phyloP scores from a whole-genome alignment of 1,140 invertebrate species.

The Drosophila navojoa region DNA sequence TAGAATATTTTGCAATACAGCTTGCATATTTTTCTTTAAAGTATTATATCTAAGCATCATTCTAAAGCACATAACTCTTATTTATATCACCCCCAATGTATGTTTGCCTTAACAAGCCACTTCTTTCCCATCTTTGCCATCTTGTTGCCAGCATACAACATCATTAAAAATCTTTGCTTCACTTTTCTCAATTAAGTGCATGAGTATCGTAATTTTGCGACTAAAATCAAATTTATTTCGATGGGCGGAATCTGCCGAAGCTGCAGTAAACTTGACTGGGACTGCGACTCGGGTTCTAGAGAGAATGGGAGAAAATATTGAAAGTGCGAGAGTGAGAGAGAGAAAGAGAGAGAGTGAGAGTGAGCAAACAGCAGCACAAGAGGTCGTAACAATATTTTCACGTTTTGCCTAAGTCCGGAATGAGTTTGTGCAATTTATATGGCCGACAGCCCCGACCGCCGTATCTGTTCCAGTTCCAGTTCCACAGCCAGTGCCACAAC shows the following conservation, averaged over 20 bases:
- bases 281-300: too few species aligned
- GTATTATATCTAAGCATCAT: too few species aligned
- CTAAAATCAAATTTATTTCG: slow-evolving; percentile 77
- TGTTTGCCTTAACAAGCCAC: background rate
- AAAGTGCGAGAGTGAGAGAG: too few species aligned
- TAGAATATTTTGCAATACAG: too few species aligned
- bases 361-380: slow-evolving; percentile 31
- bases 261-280: slow-evolving; percentile 24
- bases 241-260: slow-evolving; percentile 52
- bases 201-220: slow-evolving; percentile 68
- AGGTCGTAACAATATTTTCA: slow-evolving; percentile 82
- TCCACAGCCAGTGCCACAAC: background rate
- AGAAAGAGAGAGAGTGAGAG: background rate
- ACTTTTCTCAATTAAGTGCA: slow-evolving; percentile 75
- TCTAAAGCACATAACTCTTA: background rate
- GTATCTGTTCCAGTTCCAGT: slow-evolving; percentile 8
- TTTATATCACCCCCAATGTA: background rate
- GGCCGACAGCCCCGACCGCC: slow-evolving; percentile 19
- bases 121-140: slow-evolving; percentile 2
- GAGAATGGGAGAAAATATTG: background rate
- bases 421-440: slow-evolving; percentile 80
- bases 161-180: slow-evolving; percentile 74
- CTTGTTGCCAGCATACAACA: slow-evolving; percentile 55
- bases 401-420: slow-evolving; percentile 81
- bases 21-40: too few species aligned